These are phyloP conservation scores for Amphipyra berbera DNA, from an alignment of 2,888 invertebrate genomes.

Conservation along the genomic window DNA sequence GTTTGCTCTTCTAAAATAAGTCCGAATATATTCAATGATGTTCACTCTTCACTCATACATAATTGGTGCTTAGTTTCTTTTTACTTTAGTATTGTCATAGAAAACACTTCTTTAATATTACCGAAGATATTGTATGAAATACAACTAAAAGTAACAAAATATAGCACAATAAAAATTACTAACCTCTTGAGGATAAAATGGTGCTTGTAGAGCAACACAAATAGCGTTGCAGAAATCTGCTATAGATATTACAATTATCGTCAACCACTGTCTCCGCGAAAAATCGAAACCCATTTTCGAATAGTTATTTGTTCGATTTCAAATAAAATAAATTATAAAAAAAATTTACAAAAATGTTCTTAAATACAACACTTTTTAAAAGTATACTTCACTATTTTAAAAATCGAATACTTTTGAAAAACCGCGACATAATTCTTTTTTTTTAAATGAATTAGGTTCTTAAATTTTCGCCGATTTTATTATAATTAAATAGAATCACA, in stretches of 20 bases:
- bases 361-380: constrained; percentile 1
- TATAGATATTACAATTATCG: constrained; percentile 93
- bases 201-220: constrained; percentile 95
- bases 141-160: no score
- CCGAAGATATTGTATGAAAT: no score
- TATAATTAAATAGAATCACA: constrained; percentile 34
- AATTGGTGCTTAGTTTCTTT: no score
- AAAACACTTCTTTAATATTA: no score
- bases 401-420: constrained; percentile 14
- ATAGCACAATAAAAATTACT: constrained; percentile 61
- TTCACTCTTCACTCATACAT: no score
- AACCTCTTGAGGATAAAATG: constrained; percentile 96
- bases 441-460: background rate
- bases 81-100: no score
- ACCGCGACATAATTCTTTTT: constrained; percentile 25
- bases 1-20: no score
- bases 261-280: constrained; percentile 93
- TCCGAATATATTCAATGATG: no score
- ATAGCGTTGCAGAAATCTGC: constrained; percentile 96
- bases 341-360: background rate
- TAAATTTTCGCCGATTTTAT: background rate
- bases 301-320: constrained; percentile 33
- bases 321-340: constrained; percentile 4
- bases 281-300: constrained; percentile 91
- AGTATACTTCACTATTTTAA: constrained; percentile 18